Percentiles rank a stretch among this genome's conserved stretches.
Evolutionary conservation across 1,140 invertebrate genomes (phyloP).

Genomic region (Rhagoletis zephyria): DNA sequence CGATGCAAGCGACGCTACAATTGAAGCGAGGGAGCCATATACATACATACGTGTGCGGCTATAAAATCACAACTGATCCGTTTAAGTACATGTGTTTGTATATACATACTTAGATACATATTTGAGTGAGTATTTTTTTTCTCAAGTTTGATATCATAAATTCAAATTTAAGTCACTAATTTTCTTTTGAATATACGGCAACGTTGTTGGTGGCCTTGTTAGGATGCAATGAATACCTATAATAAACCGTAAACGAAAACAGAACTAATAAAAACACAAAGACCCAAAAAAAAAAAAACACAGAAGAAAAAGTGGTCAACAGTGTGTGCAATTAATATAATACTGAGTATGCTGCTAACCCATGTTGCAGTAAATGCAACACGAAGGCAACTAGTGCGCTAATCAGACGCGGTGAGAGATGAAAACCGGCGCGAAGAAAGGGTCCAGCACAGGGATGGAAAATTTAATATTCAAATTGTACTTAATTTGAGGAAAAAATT

Average conservation of each 20-base stretch:
- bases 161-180: constrained; percentile 42
- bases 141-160: constrained; percentile 31
- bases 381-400: background rate
- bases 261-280: constrained; percentile 42
- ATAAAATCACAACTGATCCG: too few species aligned
- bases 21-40: background rate
- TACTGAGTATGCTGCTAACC: background rate
- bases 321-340: constrained; percentile 3
- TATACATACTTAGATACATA: background rate
- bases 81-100: background rate
- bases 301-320: constrained; percentile 24
- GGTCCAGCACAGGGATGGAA: background rate
- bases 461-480: background rate
- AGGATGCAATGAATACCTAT: constrained; percentile 48
- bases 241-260: constrained; percentile 48
- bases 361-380: background rate
- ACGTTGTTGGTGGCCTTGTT: constrained; percentile 57
- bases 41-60: background rate
- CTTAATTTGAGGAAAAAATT: too few species aligned
- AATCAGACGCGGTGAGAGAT: constrained; percentile 16
- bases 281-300: background rate
- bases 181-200: constrained; percentile 32
- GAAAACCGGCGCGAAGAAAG: constrained; percentile 8
- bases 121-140: background rate
- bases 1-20: background rate